Percentiles rank a stretch among this genome's conserved stretches.
phyloP scores from a whole-genome alignment of 1,140 invertebrate genomes.

The Aleiodes sp. region DNA sequence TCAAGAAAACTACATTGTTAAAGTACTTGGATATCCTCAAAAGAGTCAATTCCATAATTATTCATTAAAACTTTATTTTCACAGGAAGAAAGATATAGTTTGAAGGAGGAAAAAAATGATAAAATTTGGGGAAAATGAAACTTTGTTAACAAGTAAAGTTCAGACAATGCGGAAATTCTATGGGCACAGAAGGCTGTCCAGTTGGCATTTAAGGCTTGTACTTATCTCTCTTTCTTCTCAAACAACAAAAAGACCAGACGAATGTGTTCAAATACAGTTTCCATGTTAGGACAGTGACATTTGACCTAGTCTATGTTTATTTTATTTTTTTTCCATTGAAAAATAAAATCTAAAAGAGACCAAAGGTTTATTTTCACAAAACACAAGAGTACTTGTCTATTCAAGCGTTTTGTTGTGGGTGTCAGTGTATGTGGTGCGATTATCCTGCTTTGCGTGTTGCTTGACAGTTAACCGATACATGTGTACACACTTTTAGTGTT shows the following conservation, averaged over 20 bases:
- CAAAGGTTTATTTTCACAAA: neutral
- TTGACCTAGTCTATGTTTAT: slow-evolving; percentile 11
- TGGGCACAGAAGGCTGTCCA: too few species aligned
- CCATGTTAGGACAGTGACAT: slow-evolving; percentile 11
- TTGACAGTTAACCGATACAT: slow-evolving; percentile 3
- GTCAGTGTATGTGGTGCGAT: neutral
- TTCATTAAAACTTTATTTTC: too few species aligned
- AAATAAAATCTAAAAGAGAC: neutral
- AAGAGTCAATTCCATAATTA: too few species aligned
- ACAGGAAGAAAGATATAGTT: too few species aligned
- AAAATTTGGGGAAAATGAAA: too few species aligned
- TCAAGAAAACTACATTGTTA: too few species aligned
- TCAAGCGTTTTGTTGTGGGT: neutral
- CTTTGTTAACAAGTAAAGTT: too few species aligned
- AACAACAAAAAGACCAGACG: neutral
- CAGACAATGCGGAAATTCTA: too few species aligned
- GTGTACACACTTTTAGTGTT: neutral
- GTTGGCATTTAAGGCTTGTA: too few species aligned
- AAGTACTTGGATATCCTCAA: too few species aligned
- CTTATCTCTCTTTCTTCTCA: neutral
- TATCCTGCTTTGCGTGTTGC: neutral
- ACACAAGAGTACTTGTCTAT: neutral
- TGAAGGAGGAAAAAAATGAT: too few species aligned
- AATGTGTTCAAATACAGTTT: neutral
- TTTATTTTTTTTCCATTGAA: too few species aligned